phyloP scores from a whole-genome alignment of 1,140 invertebrate species.

The Thalassaphorura encarpata region DNA sequence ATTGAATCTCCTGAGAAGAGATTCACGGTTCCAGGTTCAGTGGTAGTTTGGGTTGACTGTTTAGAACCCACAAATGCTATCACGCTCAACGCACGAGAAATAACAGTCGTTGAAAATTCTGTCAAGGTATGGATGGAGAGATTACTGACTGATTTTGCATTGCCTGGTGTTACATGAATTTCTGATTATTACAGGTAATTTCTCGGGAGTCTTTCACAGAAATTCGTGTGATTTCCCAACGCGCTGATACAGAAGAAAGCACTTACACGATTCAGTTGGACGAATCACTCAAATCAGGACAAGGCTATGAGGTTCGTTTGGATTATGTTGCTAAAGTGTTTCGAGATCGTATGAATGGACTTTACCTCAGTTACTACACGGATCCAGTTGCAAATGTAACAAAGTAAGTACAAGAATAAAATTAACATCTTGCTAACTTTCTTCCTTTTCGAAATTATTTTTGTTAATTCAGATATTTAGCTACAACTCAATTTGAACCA shows the following conservation, averaged over 20 bases:
- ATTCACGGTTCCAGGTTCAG: neutral
- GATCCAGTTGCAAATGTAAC: neutral
- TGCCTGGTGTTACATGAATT: neutral
- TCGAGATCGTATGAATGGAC: neutral
- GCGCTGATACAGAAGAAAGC: no score
- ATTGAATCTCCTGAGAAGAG: no score
- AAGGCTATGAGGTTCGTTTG: neutral
- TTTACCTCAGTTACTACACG: neutral
- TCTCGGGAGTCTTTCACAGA: neutral
- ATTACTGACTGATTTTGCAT: neutral
- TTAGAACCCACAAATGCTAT: neutral
- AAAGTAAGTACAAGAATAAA: neutral
- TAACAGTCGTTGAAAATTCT: neutral
- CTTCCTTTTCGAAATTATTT: no score
- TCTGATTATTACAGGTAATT: neutral
- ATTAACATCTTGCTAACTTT: neutral
- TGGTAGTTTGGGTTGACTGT: neutral
- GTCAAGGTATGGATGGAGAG: neutral
- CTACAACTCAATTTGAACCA: constrained; percentile 46
- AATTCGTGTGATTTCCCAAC: neutral
- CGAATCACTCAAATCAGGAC: neutral
- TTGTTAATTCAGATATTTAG: constrained; percentile 22
- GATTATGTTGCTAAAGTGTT: neutral
- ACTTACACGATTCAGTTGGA: neutral
- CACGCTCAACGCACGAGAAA: neutral